Evolutionary conservation across 2,888 invertebrate genomes (phyloP).

Genomic region (Pyrocoelia pectoralis): DNA sequence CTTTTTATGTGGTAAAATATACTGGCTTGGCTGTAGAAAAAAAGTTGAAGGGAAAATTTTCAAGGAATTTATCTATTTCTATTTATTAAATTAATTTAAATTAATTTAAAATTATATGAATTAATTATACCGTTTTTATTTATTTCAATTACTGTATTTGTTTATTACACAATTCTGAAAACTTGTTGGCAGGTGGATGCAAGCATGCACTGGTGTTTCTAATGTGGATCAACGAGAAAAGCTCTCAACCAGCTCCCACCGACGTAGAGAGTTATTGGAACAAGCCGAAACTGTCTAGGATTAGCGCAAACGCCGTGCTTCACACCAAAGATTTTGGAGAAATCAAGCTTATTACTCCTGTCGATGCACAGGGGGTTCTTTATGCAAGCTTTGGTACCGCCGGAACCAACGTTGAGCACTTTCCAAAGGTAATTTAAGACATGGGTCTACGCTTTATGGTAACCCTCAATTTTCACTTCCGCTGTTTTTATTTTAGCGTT

Average conservation of each 20-base stretch:
- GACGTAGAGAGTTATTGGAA: constrained; percentile 9
- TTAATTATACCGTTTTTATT: not conserved
- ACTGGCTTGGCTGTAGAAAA: no score
- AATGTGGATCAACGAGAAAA: not conserved
- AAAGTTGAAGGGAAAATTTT: no score
- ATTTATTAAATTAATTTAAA: no score
- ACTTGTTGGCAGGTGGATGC: constrained; percentile 4
- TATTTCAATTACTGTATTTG: not conserved
- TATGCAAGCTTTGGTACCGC: not conserved
- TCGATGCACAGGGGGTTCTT: not conserved
- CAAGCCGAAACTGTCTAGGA: not conserved
- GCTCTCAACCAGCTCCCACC: not conserved
- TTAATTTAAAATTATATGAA: not conserved
- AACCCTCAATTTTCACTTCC: no score
- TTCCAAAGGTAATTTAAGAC: no score
- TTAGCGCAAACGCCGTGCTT: not conserved
- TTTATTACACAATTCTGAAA: not conserved
- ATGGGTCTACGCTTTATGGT: no score
- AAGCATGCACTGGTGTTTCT: constrained; percentile 12
- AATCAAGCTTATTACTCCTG: not conserved
- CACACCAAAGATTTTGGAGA: constrained; percentile 5
- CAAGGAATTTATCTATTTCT: no score
- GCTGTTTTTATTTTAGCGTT: no score
- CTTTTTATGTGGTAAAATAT: no score
- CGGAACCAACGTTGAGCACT: not conserved